Evolutionary conservation across 2,113 vertebrate species (phyloP).

Genomic region (Eleginops maclovinus): DNA sequence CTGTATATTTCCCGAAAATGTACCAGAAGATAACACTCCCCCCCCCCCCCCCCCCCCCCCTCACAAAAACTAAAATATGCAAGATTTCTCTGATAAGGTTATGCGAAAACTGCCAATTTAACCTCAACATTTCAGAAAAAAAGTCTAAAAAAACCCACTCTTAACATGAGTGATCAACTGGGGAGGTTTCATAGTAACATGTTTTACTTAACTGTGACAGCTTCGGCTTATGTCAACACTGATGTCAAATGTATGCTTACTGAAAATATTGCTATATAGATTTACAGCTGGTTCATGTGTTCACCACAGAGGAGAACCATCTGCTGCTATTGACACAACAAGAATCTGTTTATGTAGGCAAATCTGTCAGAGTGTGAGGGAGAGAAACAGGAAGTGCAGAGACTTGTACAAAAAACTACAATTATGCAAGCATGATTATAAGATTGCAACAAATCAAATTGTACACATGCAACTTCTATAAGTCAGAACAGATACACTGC

Average conservation of each 20-base stretch:
- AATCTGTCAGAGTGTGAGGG: slow-evolving; percentile 27
- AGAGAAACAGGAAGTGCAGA: slow-evolving; percentile 15
- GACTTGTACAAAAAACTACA: slow-evolving; percentile 6
- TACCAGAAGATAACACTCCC: too few species aligned
- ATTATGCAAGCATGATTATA: not conserved
- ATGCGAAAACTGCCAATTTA: too few species aligned
- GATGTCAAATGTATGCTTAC: not conserved
- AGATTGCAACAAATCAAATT: not conserved
- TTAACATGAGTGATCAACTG: too few species aligned
- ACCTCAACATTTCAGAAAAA: too few species aligned
- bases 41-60: too few species aligned
- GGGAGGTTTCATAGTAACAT: too few species aligned
- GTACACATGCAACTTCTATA: slow-evolving; percentile 10
- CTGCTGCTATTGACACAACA: slow-evolving; percentile 55
- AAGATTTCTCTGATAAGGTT: too few species aligned
- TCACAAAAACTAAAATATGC: too few species aligned
- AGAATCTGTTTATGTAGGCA: slow-evolving; percentile 53
- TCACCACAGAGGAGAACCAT: slow-evolving; percentile 27
- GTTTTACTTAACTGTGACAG: not conserved
- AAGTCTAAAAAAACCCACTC: too few species aligned
- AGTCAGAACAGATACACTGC: not conserved
- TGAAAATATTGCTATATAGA: not conserved
- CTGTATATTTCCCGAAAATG: too few species aligned
- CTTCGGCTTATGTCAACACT: slow-evolving; percentile 8
- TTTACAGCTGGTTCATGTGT: not conserved